Evolutionary conservation across 2,797 vertebrate species (phyloP).

Genomic region (Enteromius thamalakanensis): DNA sequence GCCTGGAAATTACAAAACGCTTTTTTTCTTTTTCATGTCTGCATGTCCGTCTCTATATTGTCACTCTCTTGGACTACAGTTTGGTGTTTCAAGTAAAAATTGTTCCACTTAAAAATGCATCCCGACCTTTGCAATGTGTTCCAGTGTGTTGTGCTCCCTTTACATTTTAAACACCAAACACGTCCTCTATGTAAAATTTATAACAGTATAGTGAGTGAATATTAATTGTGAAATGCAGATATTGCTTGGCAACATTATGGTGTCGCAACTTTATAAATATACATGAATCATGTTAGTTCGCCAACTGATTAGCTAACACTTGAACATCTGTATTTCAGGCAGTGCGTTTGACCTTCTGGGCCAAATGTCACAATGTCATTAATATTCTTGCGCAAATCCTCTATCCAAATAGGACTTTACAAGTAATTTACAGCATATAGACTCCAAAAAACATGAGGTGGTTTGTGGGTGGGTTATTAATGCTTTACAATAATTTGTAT

Average conservation of each 20-base stretch:
- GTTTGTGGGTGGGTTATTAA: no score
- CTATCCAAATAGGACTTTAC: not conserved
- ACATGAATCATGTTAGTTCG: not conserved
- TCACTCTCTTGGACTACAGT: not conserved
- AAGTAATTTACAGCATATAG: not conserved
- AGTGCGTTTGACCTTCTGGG: not conserved
- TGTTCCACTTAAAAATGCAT: not conserved
- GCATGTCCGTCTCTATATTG: not conserved
- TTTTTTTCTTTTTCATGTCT: not conserved
- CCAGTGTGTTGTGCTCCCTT: not conserved
- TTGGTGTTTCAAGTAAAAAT: not conserved
- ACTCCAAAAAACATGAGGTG: not conserved
- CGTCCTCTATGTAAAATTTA: not conserved
- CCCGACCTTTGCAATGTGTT: not conserved
- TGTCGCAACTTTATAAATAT: not conserved
- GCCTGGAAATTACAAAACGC: not conserved
- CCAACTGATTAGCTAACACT: not conserved
- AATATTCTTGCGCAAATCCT: conserved; percentile 8
- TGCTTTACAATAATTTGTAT: not conserved
- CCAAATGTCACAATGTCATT: not conserved
- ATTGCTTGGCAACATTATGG: not conserved
- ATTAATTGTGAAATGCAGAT: not conserved
- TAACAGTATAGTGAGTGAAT: not conserved
- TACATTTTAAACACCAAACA: not conserved
- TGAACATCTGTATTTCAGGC: not conserved